Evolutionary conservation across 1,140 invertebrate genomes (phyloP).

Genomic region (Euwallacea fornicatus): DNA sequence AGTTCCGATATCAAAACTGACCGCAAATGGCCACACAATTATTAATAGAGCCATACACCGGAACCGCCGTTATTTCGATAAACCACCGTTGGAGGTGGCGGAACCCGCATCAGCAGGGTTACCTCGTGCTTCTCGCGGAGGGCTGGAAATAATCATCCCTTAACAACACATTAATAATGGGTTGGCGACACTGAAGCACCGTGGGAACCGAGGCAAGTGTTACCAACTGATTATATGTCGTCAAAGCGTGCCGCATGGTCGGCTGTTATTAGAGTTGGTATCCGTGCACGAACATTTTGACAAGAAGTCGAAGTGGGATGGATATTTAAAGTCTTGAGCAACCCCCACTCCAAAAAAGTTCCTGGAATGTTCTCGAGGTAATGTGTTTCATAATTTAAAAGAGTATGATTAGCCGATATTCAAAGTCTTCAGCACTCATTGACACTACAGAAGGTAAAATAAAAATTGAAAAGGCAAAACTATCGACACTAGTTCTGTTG

Average conservation of each 20-base stretch:
- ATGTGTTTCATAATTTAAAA: too few relatives aligned
- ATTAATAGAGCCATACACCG: conserved; percentile 28
- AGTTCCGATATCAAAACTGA: conserved; percentile 20
- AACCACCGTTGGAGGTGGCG: neutral
- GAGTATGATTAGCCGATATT: too few relatives aligned
- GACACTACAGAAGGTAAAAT: too few relatives aligned
- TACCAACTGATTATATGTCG: conserved; percentile 52
- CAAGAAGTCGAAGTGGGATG: conserved; percentile 28
- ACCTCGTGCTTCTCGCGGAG: conserved; percentile 21
- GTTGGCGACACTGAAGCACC: conserved; percentile 47
- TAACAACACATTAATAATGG: conserved; percentile 54
- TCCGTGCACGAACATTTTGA: conserved; percentile 44
- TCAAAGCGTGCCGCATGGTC: conserved; percentile 47
- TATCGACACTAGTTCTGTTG: too few relatives aligned
- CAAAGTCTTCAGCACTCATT: too few relatives aligned
- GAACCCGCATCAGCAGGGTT: neutral
- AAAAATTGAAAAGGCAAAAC: too few relatives aligned
- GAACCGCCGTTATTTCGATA: conserved; percentile 8
- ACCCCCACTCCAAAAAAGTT: neutral
- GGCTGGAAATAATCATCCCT: conserved; percentile 48
- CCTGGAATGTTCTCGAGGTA: too few relatives aligned
- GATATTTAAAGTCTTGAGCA: neutral
- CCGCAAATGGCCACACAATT: conserved; percentile 32
- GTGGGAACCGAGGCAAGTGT: conserved; percentile 52
- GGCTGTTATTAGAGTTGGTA: conserved; percentile 47